phyloP scores from a whole-genome alignment of 2,888 invertebrate species.

The Leuctra nigra region DNA sequence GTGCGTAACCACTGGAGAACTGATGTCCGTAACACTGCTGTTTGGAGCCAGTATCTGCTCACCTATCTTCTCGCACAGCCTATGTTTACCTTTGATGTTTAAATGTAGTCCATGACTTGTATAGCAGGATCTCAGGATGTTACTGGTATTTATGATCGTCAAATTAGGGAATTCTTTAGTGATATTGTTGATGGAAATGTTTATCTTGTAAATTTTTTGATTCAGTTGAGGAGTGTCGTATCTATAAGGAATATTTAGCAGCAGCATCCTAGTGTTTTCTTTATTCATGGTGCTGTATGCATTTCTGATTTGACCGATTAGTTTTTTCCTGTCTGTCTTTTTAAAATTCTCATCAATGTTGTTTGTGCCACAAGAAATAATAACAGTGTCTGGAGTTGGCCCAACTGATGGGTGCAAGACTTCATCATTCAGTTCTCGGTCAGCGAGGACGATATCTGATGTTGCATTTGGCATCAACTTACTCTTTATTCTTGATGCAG shows the following conservation, averaged over 20 bases:
- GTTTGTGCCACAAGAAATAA: neutral
- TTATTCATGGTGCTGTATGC: neutral
- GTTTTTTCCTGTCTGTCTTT: neutral
- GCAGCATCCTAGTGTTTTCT: neutral
- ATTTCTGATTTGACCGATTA: neutral
- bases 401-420: too few species aligned
- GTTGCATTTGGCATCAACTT: too few species aligned
- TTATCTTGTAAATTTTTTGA: neutral
- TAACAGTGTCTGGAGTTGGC: neutral
- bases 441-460: too few species aligned
- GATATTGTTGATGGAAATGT: neutral
- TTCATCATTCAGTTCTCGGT: too few species aligned
- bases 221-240: neutral
- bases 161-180: neutral
- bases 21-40: too few species aligned
- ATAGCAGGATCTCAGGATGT: neutral
- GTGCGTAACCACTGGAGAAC: too few species aligned
- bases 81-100: neutral
- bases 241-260: neutral
- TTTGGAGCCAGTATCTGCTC: too few species aligned
- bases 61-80: neutral
- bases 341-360: neutral
- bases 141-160: neutral
- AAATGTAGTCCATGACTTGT: neutral
- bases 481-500: too few species aligned